These are phyloP conservation scores for Dolichotis patagonum DNA, from an alignment of 2,113 vertebrate species.

Conservation along the genomic window DNA sequence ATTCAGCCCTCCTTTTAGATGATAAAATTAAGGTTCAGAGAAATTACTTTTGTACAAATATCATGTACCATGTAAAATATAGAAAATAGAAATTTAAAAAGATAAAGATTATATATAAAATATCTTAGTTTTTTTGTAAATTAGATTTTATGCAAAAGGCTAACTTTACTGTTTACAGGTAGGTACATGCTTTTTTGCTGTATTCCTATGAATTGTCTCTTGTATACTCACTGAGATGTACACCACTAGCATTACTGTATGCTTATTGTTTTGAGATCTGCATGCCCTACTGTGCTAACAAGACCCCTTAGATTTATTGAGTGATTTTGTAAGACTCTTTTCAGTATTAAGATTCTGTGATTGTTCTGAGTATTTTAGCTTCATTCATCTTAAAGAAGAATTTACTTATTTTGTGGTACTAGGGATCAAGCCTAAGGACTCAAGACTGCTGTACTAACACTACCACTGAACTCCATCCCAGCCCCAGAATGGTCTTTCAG, in stretches of 20 bases:
- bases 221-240: neutral
- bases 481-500: neutral
- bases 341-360: neutral
- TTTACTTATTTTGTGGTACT: neutral
- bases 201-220: neutral
- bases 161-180: neutral
- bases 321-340: neutral
- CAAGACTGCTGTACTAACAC: neutral
- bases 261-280: too few species aligned
- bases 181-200: neutral
- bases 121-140: constrained; percentile 37
- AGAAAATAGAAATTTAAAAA: neutral
- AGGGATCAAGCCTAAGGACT: neutral
- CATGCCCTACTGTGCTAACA: too few species aligned
- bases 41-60: neutral
- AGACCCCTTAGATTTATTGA: neutral
- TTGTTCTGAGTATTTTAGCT: neutral
- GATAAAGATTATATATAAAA: constrained; percentile 9
- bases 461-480: neutral
- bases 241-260: neutral
- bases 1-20: neutral
- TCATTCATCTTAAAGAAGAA: neutral
- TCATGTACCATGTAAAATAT: neutral
- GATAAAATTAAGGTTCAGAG: neutral
- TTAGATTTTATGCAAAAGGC: constrained; percentile 3